phyloP scores from a whole-genome alignment of 2,888 invertebrate genomes.

The Drosophila mimetica region DNA sequence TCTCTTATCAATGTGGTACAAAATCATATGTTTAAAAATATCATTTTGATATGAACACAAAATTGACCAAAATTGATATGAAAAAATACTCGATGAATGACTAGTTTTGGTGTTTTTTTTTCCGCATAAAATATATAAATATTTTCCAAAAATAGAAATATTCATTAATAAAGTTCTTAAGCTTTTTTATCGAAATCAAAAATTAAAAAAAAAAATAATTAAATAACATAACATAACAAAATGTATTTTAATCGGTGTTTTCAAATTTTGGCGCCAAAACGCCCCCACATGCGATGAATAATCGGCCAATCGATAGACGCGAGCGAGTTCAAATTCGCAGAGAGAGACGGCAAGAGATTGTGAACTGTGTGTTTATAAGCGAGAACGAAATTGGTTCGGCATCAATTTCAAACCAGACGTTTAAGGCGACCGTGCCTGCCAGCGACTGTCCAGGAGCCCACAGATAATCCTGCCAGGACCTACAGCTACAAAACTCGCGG shows the following conservation, averaged over 20 bases:
- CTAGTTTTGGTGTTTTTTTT: no score
- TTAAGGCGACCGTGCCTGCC: conserved; percentile 53
- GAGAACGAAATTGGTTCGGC: conserved; percentile 54
- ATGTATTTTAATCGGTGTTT: not conserved
- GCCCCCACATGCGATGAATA: not conserved
- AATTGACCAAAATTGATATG: no score
- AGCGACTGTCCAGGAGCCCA: conserved; percentile 10
- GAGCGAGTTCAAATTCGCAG: conserved; percentile 2
- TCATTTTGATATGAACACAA: no score
- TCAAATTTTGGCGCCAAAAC: not conserved
- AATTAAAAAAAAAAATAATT: not conserved
- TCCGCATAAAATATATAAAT: no score
- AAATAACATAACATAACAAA: no score
- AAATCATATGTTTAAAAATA: no score
- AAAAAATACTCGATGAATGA: no score
- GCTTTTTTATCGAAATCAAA: not conserved
- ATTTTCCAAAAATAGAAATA: no score
- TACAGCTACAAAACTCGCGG: conserved; percentile 4
- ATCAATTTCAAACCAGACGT: conserved; percentile 73
- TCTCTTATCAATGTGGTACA: no score
- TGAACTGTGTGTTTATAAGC: conserved; percentile 15
- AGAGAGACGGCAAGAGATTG: not conserved
- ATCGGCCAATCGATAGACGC: conserved; percentile 2
- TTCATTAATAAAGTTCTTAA: no score
- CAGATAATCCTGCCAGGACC: conserved; percentile 19